Conservation (phyloP, 1,140 invertebrate genomes). For the Penaeus indicus region DNA sequence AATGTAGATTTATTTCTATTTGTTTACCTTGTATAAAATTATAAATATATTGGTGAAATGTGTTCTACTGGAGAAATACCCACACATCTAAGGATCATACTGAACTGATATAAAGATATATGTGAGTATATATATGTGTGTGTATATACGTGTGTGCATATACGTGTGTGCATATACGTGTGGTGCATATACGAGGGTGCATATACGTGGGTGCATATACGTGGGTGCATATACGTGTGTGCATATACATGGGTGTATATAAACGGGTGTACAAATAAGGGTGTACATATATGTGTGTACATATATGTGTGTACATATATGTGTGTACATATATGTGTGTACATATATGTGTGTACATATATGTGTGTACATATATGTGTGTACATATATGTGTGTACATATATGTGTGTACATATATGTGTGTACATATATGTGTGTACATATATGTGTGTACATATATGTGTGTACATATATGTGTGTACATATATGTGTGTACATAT, state of each 20-base stretch:
- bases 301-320: constrained; percentile 4
- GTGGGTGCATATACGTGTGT: constrained; percentile 3
- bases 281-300: constrained; percentile 11
- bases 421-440: constrained; percentile 16
- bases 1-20: no score
- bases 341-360: constrained; percentile 16
- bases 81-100: no score
- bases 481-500: constrained; percentile 22
- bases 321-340: neutral
- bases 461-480: constrained; percentile 1
- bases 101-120: no score
- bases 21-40: no score
- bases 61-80: no score
- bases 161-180: neutral
- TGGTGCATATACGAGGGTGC: neutral
- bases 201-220: constrained; percentile 21
- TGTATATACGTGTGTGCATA: no score
- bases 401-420: constrained; percentile 23
- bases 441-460: constrained; percentile 5
- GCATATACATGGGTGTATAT: neutral
- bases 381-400: constrained; percentile 19
- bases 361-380: constrained; percentile 26
- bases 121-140: no score
- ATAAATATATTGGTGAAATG: no score
- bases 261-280: neutral